Conservation (phyloP, 2,113 vertebrate species). For the Oreochromis niloticus region DNA sequence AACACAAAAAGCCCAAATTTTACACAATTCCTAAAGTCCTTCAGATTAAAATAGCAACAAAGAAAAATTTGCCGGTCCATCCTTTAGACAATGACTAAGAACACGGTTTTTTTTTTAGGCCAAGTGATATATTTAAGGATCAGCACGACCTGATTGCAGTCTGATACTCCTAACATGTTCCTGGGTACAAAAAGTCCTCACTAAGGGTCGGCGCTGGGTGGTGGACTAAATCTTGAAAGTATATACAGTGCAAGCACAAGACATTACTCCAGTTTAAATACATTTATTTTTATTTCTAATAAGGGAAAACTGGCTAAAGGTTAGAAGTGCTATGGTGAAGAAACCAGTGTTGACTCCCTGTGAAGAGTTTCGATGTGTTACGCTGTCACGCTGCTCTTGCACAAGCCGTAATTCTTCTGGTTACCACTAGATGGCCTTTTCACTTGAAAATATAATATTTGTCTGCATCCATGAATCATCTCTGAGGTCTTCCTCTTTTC, state of each 20-base stretch:
- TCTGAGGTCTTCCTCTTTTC: background rate
- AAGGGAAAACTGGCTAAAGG: background rate
- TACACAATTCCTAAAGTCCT: background rate
- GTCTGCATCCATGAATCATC: background rate
- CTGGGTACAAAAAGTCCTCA: background rate
- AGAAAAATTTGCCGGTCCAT: rapidly evolving
- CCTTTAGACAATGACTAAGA: rapidly evolving
- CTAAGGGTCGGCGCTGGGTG: background rate
- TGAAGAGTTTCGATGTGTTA: background rate
- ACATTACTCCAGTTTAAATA: background rate
- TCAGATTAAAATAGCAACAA: background rate
- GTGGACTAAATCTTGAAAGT: background rate
- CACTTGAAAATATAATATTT: background rate
- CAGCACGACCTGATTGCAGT: background rate
- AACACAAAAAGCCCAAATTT: background rate
- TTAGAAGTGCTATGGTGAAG: no score
- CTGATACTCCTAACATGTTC: background rate
- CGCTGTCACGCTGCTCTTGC: background rate
- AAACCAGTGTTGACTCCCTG: background rate
- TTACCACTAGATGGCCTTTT: background rate
- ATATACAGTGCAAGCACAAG: background rate
- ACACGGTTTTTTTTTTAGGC: background rate
- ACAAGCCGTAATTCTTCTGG: background rate
- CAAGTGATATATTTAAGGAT: background rate
- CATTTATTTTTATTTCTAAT: background rate